Percentiles rank a stretch among this genome's conserved stretches.
These are phyloP conservation scores for Turritopsis dohrnii DNA, from an alignment of 30 jellyfish, hydroid and myxozoan genomes.

Conservation along the genomic window DNA sequence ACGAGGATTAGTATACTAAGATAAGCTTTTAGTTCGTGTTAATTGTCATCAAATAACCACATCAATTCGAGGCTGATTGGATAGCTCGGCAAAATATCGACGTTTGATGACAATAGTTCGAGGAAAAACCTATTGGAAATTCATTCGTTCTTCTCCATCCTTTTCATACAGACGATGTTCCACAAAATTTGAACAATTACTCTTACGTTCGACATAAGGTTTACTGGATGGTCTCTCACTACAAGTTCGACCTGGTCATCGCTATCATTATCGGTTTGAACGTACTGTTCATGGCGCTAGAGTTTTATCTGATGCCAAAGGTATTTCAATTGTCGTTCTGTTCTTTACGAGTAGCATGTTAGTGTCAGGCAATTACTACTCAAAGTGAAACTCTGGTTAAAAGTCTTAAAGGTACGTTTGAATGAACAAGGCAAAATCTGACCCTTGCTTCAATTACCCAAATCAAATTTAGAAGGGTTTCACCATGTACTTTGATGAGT, in stretches of 20 bases:
- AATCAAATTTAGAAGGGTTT: too few species aligned
- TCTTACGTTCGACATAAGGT: conserved; percentile 55
- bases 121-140: background rate
- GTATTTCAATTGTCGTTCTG: conserved; percentile 31
- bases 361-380: too few species aligned
- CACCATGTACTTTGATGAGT: too few species aligned
- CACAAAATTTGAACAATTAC: conserved; percentile 49
- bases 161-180: conserved; percentile 30
- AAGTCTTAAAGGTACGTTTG: background rate
- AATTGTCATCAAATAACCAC: too few species aligned
- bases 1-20: too few species aligned
- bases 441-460: too few species aligned
- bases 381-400: background rate
- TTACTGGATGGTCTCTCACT: conserved; percentile 64
- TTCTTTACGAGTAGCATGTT: too few species aligned
- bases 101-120: background rate
- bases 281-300: conserved; percentile 83
- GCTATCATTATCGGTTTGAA: conserved; percentile 84
- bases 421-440: background rate
- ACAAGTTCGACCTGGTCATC: conserved; percentile 76
- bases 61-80: too few species aligned
- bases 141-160: background rate
- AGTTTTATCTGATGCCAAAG: conserved; percentile 76
- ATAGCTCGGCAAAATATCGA: background rate
- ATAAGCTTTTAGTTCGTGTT: too few species aligned